Percentiles rank a stretch among this genome's conserved stretches.
Conservation (phyloP, 2,113 vertebrate genomes). For the Oreochromis spilurus region DNA sequence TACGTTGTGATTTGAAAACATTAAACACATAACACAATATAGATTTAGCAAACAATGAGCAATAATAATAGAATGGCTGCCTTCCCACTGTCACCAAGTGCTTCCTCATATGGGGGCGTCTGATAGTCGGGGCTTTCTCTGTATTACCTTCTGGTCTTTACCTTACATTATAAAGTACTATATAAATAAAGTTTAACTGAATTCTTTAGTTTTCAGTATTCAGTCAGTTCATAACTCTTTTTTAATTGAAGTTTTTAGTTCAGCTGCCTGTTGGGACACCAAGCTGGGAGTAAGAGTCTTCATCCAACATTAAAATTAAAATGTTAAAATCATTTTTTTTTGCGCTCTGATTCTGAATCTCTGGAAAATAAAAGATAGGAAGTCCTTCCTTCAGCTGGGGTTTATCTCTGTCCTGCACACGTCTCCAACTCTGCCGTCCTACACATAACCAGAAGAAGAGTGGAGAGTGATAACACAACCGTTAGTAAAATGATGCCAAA, state of each 20-base stretch:
- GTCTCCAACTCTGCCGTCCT: neutral
- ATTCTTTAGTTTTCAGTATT: neutral
- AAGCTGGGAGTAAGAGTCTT: neutral
- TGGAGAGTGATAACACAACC: neutral
- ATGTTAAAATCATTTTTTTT: neutral
- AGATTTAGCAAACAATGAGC: neutral
- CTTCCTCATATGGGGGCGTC: neutral
- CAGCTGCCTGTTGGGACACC: neutral
- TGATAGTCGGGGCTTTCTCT: neutral
- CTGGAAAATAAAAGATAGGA: neutral
- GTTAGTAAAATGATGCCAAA: neutral
- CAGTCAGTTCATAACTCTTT: neutral
- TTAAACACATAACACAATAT: neutral
- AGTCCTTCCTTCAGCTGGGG: neutral
- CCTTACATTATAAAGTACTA: neutral
- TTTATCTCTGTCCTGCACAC: neutral
- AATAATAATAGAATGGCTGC: neutral
- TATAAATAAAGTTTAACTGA: neutral
- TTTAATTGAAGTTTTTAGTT: neutral
- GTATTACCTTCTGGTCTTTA: neutral
- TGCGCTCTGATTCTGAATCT: neutral
- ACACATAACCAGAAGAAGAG: neutral
- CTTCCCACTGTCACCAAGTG: neutral
- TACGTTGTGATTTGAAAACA: neutral
- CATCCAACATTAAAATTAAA: neutral